phyloP scores from a whole-genome alignment of 2,888 invertebrate species.

The Leptarthrus brevirostris region DNA sequence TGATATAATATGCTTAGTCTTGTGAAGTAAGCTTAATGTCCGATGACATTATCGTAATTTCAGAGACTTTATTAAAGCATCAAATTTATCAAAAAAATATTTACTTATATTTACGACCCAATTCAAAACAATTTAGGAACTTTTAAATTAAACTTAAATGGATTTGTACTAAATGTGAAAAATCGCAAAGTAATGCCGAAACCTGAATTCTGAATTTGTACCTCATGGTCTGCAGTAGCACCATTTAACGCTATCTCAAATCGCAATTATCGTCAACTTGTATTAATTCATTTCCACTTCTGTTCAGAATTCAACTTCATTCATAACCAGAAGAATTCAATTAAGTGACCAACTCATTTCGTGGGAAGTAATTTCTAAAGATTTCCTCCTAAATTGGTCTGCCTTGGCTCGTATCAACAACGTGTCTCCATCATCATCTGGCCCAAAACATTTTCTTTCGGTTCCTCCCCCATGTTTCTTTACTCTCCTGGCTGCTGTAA shows the following conservation, averaged over 20 bases:
- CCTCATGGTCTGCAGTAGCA: neutral
- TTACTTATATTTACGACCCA: too few species aligned
- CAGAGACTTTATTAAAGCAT: too few species aligned
- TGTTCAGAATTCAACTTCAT: conserved; percentile 38
- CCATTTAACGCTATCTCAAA: neutral
- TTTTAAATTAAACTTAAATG: too few species aligned
- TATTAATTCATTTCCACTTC: conserved; percentile 23
- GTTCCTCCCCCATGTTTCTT: neutral
- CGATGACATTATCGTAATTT: too few species aligned
- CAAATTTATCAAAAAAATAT: too few species aligned
- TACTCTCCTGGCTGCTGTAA: too few species aligned
- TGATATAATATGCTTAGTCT: too few species aligned
- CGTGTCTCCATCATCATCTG: conserved; percentile 49
- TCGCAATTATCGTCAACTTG: conserved; percentile 17
- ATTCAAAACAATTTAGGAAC: too few species aligned
- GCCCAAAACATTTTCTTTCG: conserved; percentile 23
- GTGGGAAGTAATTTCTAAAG: conserved; percentile 38
- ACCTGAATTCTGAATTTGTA: neutral
- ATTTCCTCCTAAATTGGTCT: conserved; percentile 43
- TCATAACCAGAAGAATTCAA: conserved; percentile 46
- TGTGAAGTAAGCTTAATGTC: too few species aligned
- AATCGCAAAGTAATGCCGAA: too few species aligned
- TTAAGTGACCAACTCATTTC: conserved; percentile 49
- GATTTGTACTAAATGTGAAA: too few species aligned
- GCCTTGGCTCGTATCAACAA: conserved; percentile 46